Percentiles rank a stretch among this genome's conserved stretches.
Conservation (phyloP, 2,888 invertebrate species). For the Torymus tubicola region DNA sequence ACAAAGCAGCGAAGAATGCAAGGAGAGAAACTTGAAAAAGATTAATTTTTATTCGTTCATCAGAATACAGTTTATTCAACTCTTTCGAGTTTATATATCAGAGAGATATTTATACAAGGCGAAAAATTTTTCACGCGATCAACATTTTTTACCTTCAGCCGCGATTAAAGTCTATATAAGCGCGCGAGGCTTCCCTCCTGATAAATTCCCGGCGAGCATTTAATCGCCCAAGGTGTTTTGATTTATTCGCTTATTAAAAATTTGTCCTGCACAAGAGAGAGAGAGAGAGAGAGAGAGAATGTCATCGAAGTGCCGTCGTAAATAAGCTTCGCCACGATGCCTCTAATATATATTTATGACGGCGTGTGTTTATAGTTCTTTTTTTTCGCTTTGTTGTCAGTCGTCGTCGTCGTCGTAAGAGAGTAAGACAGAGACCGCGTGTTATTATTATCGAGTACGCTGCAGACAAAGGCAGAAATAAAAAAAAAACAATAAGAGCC, state of each 20-base stretch:
- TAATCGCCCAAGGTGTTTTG: too few species aligned
- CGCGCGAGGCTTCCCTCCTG: neutral
- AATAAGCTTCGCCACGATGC: neutral
- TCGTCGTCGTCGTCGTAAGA: too few species aligned
- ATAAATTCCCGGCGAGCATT: neutral
- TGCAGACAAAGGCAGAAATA: slow-evolving; percentile 48
- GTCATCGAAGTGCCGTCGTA: neutral
- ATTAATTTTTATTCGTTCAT: slow-evolving; percentile 14
- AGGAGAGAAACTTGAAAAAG: neutral
- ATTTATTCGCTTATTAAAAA: neutral
- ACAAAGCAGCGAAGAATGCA: slow-evolving; percentile 17
- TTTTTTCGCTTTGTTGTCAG: slow-evolving; percentile 50
- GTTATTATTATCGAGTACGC: slow-evolving; percentile 44
- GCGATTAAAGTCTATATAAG: neutral
- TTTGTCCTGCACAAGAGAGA: neutral
- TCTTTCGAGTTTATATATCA: too few species aligned
- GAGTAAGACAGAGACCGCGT: neutral
- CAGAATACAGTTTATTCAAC: too few species aligned
- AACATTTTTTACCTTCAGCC: too few species aligned
- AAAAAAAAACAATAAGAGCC: slow-evolving; percentile 47
- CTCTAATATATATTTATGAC: slow-evolving; percentile 21
- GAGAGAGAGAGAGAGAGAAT: too few species aligned
- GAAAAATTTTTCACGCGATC: too few species aligned
- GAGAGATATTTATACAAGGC: too few species aligned
- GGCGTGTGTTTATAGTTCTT: slow-evolving; percentile 40